phyloP scores from a whole-genome alignment of 2,888 invertebrate genomes.

The Disparrhopalites patrizii region DNA sequence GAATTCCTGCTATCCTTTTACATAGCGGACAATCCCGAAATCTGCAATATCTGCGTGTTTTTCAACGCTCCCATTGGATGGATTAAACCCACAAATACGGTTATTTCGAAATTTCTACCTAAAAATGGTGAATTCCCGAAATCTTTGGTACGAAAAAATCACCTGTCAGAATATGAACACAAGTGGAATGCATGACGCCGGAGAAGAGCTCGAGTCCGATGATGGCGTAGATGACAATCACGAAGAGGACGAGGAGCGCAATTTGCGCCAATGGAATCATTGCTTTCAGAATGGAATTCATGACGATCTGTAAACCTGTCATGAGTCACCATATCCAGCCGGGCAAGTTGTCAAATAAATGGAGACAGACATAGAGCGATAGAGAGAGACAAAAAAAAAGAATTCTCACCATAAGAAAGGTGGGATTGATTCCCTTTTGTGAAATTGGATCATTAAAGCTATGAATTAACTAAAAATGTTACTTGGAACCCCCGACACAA shows the following conservation, averaged over 20 bases:
- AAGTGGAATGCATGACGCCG: conserved; percentile 59
- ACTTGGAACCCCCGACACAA: conserved; percentile 63
- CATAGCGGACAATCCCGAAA: no score
- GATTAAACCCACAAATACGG: no score
- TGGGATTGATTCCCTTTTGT: neutral
- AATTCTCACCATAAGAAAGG: neutral
- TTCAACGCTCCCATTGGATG: no score
- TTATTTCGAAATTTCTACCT: no score
- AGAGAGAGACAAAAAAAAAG: neutral
- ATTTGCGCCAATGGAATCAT: conserved; percentile 57
- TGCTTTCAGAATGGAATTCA: conserved; percentile 61
- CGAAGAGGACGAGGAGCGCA: conserved; percentile 47
- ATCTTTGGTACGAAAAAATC: no score
- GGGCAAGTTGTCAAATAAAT: no score
- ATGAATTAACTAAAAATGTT: conserved; percentile 49
- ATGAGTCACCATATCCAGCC: no score
- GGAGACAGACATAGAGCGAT: conserved; percentile 31
- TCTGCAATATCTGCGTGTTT: no score
- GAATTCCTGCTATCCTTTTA: no score
- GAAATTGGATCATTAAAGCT: neutral
- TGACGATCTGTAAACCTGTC: conserved; percentile 61
- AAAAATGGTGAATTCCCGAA: no score
- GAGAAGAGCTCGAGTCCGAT: conserved; percentile 54
- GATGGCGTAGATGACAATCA: conserved; percentile 48
- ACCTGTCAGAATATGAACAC: conserved; percentile 55